A percentile compares a stretch with the other conserved stretches of the same genome.
phyloP scores from a whole-genome alignment of 2,113 vertebrate species.

The Falcunculus frontatus region DNA sequence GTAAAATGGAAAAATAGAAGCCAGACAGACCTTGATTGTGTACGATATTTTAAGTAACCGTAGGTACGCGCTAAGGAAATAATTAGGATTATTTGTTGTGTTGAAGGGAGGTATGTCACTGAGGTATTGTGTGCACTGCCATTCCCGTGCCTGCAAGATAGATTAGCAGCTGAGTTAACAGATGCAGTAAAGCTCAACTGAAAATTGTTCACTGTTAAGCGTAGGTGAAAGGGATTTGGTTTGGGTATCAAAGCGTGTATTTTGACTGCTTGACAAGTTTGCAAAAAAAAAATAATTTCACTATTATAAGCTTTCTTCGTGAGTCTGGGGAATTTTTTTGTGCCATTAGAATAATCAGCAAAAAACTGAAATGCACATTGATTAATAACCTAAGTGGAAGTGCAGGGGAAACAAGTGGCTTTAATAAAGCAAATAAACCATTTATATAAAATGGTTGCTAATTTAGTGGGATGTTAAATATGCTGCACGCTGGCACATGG shows the following conservation, averaged over 20 bases:
- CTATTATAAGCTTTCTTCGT: neutral
- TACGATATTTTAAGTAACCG: slow-evolving; percentile 42
- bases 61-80: slow-evolving; percentile 40
- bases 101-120: slow-evolving; percentile 25
- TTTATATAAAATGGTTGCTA: neutral
- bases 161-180: slow-evolving; percentile 60
- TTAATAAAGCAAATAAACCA: slow-evolving; percentile 55
- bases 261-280: slow-evolving; percentile 29
- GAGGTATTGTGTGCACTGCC: slow-evolving; percentile 22
- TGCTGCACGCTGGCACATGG: neutral
- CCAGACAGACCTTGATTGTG: slow-evolving; percentile 36
- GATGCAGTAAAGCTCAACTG: slow-evolving; percentile 13
- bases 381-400: slow-evolving; percentile 45
- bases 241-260: slow-evolving; percentile 36
- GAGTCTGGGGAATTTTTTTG: slow-evolving; percentile 8
- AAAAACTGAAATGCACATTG: neutral
- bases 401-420: neutral
- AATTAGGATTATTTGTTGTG: slow-evolving; percentile 61
- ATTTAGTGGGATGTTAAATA: slow-evolving; percentile 22
- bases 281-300: neutral
- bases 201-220: slow-evolving; percentile 47
- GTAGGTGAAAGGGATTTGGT: slow-evolving; percentile 39
- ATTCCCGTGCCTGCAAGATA: neutral
- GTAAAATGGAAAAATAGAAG: slow-evolving; percentile 46
- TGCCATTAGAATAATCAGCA: neutral